These are phyloP conservation scores for Caenorhabditis imperialis DNA, from an alignment of 2,888 invertebrate genomes.

Conservation along the genomic window DNA sequence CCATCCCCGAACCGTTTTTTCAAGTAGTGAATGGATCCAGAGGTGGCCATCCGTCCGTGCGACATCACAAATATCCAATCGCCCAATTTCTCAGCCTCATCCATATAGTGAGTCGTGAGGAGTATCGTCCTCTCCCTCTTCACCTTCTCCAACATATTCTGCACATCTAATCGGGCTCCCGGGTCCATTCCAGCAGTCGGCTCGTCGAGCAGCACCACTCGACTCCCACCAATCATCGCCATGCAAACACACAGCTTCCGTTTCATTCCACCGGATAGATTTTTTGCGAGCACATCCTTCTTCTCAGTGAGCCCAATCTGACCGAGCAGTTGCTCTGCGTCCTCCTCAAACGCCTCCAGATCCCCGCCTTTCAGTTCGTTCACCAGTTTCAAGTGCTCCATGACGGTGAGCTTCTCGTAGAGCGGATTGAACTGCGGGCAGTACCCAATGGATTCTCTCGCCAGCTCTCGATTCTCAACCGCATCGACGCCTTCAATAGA, in stretches of 20 bases:
- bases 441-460: slow-evolving; percentile 15
- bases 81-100: slow-evolving; percentile 76
- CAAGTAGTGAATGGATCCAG: slow-evolving; percentile 68
- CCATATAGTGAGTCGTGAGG: slow-evolving; percentile 77
- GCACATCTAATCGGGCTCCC: slow-evolving; percentile 60
- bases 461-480: slow-evolving; percentile 8
- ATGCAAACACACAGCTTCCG: slow-evolving; percentile 71
- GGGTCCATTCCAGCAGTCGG: slow-evolving; percentile 72
- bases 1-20: slow-evolving; percentile 73
- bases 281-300: slow-evolving; percentile 5
- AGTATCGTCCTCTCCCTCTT: slow-evolving; percentile 64
- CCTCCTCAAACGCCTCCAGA: slow-evolving; percentile 7
- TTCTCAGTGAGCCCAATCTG: slow-evolving; percentile 22
- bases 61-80: slow-evolving; percentile 74
- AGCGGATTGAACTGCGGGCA: slow-evolving; percentile 67
- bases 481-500: slow-evolving; percentile 29
- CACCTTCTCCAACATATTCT: slow-evolving; percentile 55
- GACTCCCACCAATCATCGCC: slow-evolving; percentile 64
- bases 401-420: slow-evolving; percentile 66
- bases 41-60: slow-evolving; percentile 68
- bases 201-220: slow-evolving; percentile 71
- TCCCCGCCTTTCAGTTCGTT: slow-evolving; percentile 25
- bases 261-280: slow-evolving; percentile 72
- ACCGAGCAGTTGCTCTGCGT: slow-evolving; percentile 13
- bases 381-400: slow-evolving; percentile 59